Base-by-base conservation (phyloP, 2,888 invertebrate genomes). In the Polietes domitor region DNA sequence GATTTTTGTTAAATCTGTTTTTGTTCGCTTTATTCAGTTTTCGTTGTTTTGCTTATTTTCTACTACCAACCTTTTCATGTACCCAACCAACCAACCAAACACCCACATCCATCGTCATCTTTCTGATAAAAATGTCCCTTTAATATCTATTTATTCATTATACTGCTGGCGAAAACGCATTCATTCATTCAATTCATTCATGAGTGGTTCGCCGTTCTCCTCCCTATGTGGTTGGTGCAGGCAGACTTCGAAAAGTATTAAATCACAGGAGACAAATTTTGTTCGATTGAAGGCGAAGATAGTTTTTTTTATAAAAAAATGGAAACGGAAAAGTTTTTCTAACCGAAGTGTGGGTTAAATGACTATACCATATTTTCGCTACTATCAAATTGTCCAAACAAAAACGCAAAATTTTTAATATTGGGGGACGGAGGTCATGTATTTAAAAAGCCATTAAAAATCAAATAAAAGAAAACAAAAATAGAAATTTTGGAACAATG, bases 61-160 rank as follows among this genome's bases (percentile, higher is more conserved):
- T 47, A n/a, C 47, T 47, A 47, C 4, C n/a, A 15, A 47, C n/a
- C 47, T 24, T 24, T 58, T 58, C 15, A 37, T 37, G 10, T 58
- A 26, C 26, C 15, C 15, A 24, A n/a, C 2, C n/a, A 4, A 10
- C 4, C 37, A 9, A 7, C 4, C 37, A 12, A 28, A 28, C 61
- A 26, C 61, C 61, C 61, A 28, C 61, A 58, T n/a, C n/a, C n/a
- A n/a, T n/a, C n/a, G n/a, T n/a, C n/a, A n/a, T 55, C 55, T 55
- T 55, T 55, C 21, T 55, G 15, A 61, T 61, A 37, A 65, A 37
- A 65, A 65, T 50, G 17, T 37, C 68, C 43, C 37, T 43, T 43
- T 37, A 72, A 58, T 73, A 73, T 73, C 73, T 73, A 73, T 73
- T 73, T 73, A 61, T 61, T 73, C 73, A 73, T 73, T 73, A 73